Conservation (phyloP, 2,888 invertebrate genomes). For the Agapostemon virescens region DNA sequence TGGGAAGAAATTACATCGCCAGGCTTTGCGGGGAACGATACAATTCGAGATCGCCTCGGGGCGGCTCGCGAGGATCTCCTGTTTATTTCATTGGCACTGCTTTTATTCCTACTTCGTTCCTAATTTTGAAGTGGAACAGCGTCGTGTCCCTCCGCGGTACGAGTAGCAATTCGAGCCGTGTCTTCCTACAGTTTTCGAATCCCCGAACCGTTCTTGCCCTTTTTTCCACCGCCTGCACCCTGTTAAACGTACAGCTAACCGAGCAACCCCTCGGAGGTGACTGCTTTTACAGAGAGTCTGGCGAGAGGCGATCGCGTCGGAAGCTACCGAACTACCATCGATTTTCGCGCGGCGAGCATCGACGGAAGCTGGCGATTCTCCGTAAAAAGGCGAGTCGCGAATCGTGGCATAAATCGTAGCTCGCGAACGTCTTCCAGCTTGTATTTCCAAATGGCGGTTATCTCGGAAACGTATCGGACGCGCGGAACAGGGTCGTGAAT, state of each 20-base stretch:
- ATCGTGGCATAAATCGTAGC: no score
- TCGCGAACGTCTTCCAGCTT: no score
- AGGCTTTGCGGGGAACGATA: conserved; percentile 46
- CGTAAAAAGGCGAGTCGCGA: no score
- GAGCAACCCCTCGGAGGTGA: no score
- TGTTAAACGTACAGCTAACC: neutral
- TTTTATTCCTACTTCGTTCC: conserved; percentile 49
- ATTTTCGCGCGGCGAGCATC: no score
- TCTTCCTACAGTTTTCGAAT: neutral
- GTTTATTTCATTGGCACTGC: conserved; percentile 65
- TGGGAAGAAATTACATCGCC: conserved; percentile 58
- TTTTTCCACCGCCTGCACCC: neutral
- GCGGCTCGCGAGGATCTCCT: conserved; percentile 44
- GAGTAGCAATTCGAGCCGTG: neutral
- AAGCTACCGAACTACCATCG: no score
- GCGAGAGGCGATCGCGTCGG: no score
- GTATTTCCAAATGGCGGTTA: neutral
- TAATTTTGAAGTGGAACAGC: conserved; percentile 24
- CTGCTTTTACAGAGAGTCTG: no score
- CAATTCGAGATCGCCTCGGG: conserved; percentile 55
- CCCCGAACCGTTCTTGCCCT: neutral
- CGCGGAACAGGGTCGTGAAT: neutral
- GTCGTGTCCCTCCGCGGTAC: neutral
- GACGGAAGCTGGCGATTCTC: neutral
- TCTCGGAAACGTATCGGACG: neutral